Evolutionary conservation across 2,797 vertebrate genomes (phyloP), one percentile per base, ranked within the genome.

Genomic region (Odontamblyopus lacepedii): DNA sequence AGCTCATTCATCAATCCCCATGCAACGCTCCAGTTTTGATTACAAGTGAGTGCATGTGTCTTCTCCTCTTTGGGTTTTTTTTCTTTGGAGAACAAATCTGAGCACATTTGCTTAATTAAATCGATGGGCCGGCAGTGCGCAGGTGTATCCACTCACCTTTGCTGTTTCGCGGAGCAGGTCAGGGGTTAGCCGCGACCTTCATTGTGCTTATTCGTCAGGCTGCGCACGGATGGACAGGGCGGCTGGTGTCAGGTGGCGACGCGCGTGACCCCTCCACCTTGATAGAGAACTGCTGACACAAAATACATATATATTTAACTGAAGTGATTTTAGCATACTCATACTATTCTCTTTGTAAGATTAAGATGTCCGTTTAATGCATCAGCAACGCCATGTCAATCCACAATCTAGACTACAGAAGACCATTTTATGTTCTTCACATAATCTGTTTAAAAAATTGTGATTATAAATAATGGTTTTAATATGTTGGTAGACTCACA

Each of bases 1-100:
- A 90, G 76, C 84, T 87, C 85, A 88, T 92, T 89, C 79, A 91
- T 93, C 85, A 92, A 87, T 89, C 87, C 85, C 75, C 69, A 16
- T 32, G 50, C 74, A 65, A 75, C 63, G 67, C 77, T 82, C 82
- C 76, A 69, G 57, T 76, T 88, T 85, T 90, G 83, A 91, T 90
- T 89, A 87, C 76, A 63, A 63, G 18, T 60, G 57, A 29, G 62
- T 53, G 76, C 81, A 64, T 35, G 23, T 66, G 30, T 71, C 53
- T 63, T 64, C 61, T 69, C 59, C 50, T 53, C 75, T 72, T 74
- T 65, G 72, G 67, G 77, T 67, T 81, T 82, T 64, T 48, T 56
- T 19, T 63, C 19, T 57, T 57, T 26, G n/a, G 70, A 76, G 70
- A 83, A 83, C 87, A 81, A 83, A 83, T 75, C 68, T 68, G 76